Evolutionary conservation across 1,140 invertebrate species (phyloP).

Genomic region (Spodoptera litura): DNA sequence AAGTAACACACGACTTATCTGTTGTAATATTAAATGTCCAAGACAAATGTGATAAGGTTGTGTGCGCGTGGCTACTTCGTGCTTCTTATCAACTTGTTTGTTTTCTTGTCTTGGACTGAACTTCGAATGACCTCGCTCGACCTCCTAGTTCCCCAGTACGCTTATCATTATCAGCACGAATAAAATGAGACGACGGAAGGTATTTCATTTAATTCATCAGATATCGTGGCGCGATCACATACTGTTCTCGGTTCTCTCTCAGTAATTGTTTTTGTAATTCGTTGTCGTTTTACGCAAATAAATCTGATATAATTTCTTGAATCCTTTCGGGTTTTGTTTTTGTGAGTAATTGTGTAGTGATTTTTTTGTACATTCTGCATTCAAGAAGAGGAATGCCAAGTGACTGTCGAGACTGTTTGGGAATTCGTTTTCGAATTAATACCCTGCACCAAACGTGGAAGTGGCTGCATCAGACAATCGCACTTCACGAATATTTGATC

Average conservation of each 20-base stretch:
- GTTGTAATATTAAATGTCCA: conserved; percentile 38
- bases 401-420: conserved; percentile 93
- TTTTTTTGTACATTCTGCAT: conserved; percentile 87
- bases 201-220: conserved; percentile 73
- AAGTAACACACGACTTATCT: conserved; percentile 24
- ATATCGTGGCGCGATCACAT: conserved; percentile 67
- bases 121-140: conserved; percentile 82
- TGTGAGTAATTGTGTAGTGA: conserved; percentile 70
- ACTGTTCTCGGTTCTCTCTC: conserved; percentile 47
- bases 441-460: conserved; percentile 95
- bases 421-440: conserved; percentile 93
- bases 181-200: conserved; percentile 82
- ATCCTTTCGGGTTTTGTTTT: conserved; percentile 45
- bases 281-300: conserved; percentile 18
- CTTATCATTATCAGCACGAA: conserved; percentile 82
- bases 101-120: conserved; percentile 76
- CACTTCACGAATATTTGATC: conserved; percentile 94
- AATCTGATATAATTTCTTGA: conserved; percentile 3
- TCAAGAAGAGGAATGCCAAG: conserved; percentile 93
- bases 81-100: conserved; percentile 81
- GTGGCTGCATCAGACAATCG: conserved; percentile 96
- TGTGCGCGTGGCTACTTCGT: conserved; percentile 77
- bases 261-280: conserved; percentile 2
- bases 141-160: conserved; percentile 78
- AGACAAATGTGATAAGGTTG: conserved; percentile 48